Conservation (phyloP, 1,140 invertebrate genomes). For the Drosophila leontia region DNA sequence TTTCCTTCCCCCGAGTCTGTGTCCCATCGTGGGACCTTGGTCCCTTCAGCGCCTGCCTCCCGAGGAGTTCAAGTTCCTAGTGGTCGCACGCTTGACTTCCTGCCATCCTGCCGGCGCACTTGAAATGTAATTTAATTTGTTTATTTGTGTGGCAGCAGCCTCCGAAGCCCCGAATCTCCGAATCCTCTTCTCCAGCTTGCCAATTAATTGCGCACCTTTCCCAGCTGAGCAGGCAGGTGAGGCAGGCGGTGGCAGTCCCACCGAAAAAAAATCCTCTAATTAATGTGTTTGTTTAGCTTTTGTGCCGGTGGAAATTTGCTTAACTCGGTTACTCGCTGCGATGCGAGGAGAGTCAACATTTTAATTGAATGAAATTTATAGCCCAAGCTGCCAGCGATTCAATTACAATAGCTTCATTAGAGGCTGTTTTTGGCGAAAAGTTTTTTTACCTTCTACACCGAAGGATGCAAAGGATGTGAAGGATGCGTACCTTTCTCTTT, state of each 20-base stretch:
- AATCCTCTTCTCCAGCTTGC: constrained; percentile 37
- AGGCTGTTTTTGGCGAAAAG: constrained; percentile 6
- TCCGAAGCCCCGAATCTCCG: constrained; percentile 1
- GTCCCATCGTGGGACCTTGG: constrained; percentile 8
- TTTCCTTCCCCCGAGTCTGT: background rate
- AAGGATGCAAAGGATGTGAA: background rate
- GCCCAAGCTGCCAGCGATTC: constrained; percentile 30
- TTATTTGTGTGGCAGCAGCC: constrained; percentile 64
- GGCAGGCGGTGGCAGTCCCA: background rate
- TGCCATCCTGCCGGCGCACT: constrained; percentile 48
- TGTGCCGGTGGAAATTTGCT: constrained; percentile 59
- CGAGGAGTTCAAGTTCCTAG: constrained; percentile 40
- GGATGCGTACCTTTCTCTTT: background rate
- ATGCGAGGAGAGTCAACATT: constrained; percentile 63
- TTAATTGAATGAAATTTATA: constrained; percentile 75
- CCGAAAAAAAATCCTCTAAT: constrained; percentile 62
- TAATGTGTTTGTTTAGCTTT: constrained; percentile 80
- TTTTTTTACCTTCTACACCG: constrained; percentile 4
- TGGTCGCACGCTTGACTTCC: constrained; percentile 61
- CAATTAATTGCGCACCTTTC: constrained; percentile 72
- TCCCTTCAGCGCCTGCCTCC: background rate
- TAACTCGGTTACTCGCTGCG: constrained; percentile 53
- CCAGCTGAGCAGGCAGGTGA: constrained; percentile 19
- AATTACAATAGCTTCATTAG: constrained; percentile 60
- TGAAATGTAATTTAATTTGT: constrained; percentile 82